Evolutionary conservation across 2,797 vertebrate species (phyloP).

Genomic region (Chaenodraco wilsoni): DNA sequence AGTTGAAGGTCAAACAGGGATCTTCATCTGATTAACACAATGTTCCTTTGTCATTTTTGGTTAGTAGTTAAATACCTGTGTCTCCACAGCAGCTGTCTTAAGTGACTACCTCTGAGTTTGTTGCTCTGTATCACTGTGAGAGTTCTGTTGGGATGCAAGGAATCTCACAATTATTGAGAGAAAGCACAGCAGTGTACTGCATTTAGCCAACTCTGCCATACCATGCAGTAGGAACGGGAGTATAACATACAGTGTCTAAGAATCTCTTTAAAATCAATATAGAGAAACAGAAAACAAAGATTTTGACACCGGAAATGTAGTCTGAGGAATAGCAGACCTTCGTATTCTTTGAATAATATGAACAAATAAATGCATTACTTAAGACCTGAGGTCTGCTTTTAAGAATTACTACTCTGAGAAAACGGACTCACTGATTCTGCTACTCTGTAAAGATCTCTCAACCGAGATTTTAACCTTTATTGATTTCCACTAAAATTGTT

Average conservation of each 20-base stretch:
- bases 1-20: conserved; percentile 22
- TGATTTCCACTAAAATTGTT: conserved; percentile 46
- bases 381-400: not conserved
- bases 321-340: not conserved
- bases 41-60: conserved; percentile 14
- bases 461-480: conserved; percentile 12
- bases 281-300: not conserved
- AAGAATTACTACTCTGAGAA: not conserved
- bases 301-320: not conserved
- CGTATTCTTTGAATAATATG: not conserved
- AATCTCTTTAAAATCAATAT: not conserved
- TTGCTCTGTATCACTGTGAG: conserved; percentile 7
- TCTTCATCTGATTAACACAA: conserved; percentile 36
- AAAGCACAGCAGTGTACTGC: conserved; percentile 10
- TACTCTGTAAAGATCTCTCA: conserved; percentile 4
- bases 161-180: conserved; percentile 26
- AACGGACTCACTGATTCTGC: conserved; percentile 10
- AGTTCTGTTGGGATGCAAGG: conserved; percentile 12
- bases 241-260: too few relatives aligned
- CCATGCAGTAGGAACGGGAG: too few relatives aligned
- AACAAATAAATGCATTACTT: not conserved
- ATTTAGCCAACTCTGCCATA: not conserved
- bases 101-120: not conserved
- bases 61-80: conserved; percentile 15
- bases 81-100: not conserved